Base-by-base conservation (phyloP, 2,113 vertebrate genomes). In the Eleginops maclovinus region DNA sequence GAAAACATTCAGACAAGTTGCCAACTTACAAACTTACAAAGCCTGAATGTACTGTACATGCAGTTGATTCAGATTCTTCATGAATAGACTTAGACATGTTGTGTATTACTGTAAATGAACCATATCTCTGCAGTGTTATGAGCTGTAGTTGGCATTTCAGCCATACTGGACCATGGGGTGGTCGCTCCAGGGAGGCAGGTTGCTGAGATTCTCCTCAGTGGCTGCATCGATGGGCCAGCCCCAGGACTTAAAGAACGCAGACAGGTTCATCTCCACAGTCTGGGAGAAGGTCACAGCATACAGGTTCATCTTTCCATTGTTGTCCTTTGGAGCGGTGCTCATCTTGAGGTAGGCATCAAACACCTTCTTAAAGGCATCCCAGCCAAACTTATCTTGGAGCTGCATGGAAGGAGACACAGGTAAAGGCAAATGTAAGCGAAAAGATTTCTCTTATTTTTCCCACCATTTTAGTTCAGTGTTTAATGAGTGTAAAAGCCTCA, bases 351-450 rank as follows among this genome's bases (percentile, higher is more conserved):
- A 95, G 13, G 93, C 81, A 40, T 91, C 85, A 84, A 97, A 96
- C 43, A 96, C 91, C 17, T 86, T 79, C 63, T 75, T 95, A 16
- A 95, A 94, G 8, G 93, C 89, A 41, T 95, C 94, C 96, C 94
- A 97, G 44, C 94, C 95, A 87, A 96, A 97, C 59, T 72, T 88
- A 0, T 96, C 95, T 83, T 96, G 94, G 41, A 97, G 81, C 95
- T 96, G 51, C 21, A 77, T 65, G 36, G 43, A 68, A 55, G 46
- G 3, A 77, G 15, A 19, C 11, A 69, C 0, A 60, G n/a, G 36
- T n/a, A 17, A 7, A 68, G 1, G 17, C 22, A 28, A 56, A n/a
- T n/a, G n/a, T n/a, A n/a, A n/a, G n/a, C n/a, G n/a, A n/a, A n/a
- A n/a, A n/a, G n/a, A n/a, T n/a, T n/a, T n/a, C n/a, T n/a, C n/a